Percentiles rank a stretch among this genome's conserved stretches.
These are phyloP conservation scores for Anguilla pacifica DNA, from an alignment of 2,797 vertebrate genomes.

Conservation along the genomic window DNA sequence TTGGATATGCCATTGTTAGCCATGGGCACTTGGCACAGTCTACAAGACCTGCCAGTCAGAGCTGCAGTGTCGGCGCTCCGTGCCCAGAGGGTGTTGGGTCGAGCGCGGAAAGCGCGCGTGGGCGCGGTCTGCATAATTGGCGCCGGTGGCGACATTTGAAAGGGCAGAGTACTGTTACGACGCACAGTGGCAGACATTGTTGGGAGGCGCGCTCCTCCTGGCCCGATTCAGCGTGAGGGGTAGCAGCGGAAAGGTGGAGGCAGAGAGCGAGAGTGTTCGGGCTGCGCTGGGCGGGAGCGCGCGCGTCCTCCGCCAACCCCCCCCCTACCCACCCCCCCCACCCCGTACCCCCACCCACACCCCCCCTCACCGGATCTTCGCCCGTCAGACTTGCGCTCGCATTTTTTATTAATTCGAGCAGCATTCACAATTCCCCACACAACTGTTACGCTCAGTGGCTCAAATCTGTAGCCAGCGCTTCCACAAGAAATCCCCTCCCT, in stretches of 20 bases:
- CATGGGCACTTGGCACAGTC: neutral
- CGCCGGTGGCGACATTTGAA: neutral
- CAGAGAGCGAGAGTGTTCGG: constrained; percentile 38
- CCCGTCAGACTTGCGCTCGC: constrained; percentile 34
- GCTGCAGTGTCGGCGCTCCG: neutral
- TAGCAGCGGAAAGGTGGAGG: neutral
- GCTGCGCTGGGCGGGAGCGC: constrained; percentile 48
- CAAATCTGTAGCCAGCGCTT: constrained; percentile 24
- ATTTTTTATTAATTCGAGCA: constrained; percentile 45
- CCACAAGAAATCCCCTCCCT: neutral
- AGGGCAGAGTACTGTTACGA: neutral
- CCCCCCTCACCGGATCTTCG: neutral
- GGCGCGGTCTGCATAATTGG: neutral
- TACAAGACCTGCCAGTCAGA: neutral
- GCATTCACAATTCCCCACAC: constrained; percentile 45
- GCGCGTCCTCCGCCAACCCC: neutral
- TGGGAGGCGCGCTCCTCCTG: neutral
- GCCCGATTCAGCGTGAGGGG: neutral
- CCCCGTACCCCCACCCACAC: neutral
- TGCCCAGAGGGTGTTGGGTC: neutral
- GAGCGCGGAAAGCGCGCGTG: neutral
- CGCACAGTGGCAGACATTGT: neutral
- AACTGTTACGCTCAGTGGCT: constrained; percentile 13
- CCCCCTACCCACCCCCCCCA: neutral
- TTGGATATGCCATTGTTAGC: neutral